These are phyloP conservation scores for Parotia lawesii DNA, from an alignment of 2,113 vertebrate species.

Conservation along the genomic window DNA sequence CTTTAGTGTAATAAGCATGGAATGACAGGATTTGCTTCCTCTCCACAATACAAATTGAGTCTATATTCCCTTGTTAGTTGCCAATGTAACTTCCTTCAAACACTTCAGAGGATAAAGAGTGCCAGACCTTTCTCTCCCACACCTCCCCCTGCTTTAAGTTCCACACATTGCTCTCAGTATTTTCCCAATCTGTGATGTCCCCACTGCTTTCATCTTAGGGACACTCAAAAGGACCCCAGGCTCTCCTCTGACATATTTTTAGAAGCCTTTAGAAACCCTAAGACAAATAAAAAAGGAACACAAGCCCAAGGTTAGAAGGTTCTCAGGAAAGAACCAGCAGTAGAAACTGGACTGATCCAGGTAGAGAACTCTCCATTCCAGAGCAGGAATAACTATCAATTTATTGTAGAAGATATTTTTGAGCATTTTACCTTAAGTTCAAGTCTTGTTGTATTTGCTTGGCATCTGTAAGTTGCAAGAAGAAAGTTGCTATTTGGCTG, in stretches of 20 bases:
- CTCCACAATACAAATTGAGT: neutral
- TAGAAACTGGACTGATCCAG: neutral
- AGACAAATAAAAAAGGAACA: neutral
- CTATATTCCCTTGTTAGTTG: neutral
- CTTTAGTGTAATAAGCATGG: neutral
- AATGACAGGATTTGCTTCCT: neutral
- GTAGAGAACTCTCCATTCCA: neutral
- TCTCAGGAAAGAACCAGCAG: neutral
- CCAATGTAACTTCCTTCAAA: neutral
- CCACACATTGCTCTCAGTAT: neutral
- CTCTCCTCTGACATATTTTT: neutral
- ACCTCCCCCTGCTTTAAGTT: neutral
- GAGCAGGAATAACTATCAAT: neutral
- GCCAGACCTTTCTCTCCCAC: neutral
- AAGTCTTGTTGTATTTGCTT: constrained; percentile 93
- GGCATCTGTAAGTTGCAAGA: constrained; percentile 94
- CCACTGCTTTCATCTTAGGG: neutral
- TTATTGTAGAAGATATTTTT: neutral
- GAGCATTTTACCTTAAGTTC: constrained; percentile 88
- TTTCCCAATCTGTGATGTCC: neutral
- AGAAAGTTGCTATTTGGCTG: constrained; percentile 93
- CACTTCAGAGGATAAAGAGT: neutral
- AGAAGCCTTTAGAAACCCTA: neutral
- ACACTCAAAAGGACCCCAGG: neutral
- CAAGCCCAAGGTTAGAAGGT: neutral